These are phyloP conservation scores for Cetoscarus ocellatus DNA, from an alignment of 2,797 vertebrate species.

Conservation along the genomic window DNA sequence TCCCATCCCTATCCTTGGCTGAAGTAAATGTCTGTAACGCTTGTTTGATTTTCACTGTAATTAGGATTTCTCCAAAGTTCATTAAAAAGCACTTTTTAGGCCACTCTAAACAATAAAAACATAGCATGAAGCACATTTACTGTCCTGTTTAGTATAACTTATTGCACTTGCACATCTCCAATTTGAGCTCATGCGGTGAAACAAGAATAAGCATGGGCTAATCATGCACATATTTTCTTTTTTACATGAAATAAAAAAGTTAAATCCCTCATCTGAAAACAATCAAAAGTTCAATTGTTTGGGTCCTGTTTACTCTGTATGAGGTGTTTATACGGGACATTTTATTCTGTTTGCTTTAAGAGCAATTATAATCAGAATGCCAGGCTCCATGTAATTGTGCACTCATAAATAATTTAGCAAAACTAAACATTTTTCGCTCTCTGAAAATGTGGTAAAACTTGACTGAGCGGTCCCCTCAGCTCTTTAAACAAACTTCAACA, in stretches of 20 bases:
- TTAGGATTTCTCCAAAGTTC: too few relatives aligned
- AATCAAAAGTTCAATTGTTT: background rate
- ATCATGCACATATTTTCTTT: too few relatives aligned
- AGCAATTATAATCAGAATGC: slow-evolving; percentile 2
- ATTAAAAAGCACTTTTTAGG: too few relatives aligned
- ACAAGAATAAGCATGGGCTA: too few relatives aligned
- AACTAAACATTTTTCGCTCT: background rate
- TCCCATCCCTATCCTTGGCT: too few relatives aligned
- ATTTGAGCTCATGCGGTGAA: too few relatives aligned
- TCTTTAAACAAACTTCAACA: slow-evolving; percentile 4
- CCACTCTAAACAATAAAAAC: too few relatives aligned
- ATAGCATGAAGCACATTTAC: too few relatives aligned
- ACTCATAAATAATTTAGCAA: background rate
- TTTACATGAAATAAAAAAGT: background rate
- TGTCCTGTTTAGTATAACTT: too few relatives aligned
- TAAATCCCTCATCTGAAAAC: background rate
- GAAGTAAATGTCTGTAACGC: too few relatives aligned
- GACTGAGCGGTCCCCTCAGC: background rate
- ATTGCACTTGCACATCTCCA: too few relatives aligned
- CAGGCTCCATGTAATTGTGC: background rate
- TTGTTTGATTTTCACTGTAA: too few relatives aligned
- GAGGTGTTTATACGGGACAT: background rate
- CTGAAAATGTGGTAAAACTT: background rate
- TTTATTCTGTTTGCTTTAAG: background rate
- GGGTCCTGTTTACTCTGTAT: background rate